Evolutionary conservation across 30 jellyfish, hydroid and myxozoan genomes (phyloP), one percentile per base, ranked within the genome.

Genomic region (Turritopsis dohrnii): DNA sequence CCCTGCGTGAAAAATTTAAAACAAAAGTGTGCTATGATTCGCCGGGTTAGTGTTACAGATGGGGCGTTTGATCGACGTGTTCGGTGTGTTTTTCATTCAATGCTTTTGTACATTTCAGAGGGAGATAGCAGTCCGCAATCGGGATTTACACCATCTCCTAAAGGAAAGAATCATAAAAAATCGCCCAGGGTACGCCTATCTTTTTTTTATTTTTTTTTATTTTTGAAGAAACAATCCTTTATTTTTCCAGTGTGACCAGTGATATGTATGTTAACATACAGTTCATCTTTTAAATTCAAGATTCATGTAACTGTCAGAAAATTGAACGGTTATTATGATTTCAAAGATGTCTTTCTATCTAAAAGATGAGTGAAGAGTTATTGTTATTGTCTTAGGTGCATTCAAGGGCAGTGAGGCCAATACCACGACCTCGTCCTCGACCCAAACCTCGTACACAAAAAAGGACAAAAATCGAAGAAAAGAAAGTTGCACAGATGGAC

Each of bases 71-170:
- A 5, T 27, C 16, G 77, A 23, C 16, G 77, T 1, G 28, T 69
- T 7, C 5, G 60, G 60, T 41, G 9, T 41, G 60, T 3, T 41
- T 41, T 41, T 13, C 60, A 41, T 41, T 41, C 60, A 41, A 26
- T 54, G 29, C 23, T 53, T 54, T 7, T 24, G 9, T 1, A 23
- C 21, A 20, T 28, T 81, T 66, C 3, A 74, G 96, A 89, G 54
- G 84, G 84, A 53, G 89, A 89, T 21, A 1, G 23, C 71, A 89
- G 96, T 73, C 90, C 96, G 65, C 89, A 74, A 53, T 52, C 90
- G 20, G 96, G 93, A 0, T 89, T 89, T 72, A 75, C 96, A 25
- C 96, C 96, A 27, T 82, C 96, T 1, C 96, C 96, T 69, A 27
- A n/a, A 23, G 30, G 77, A 27, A 69, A 69, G 30, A 5, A 41